A percentile compares a stretch with the other conserved stretches of the same genome.
These are phyloP conservation scores for Physella acuta DNA, from an alignment of 1,140 invertebrate species.

Conservation along the genomic window DNA sequence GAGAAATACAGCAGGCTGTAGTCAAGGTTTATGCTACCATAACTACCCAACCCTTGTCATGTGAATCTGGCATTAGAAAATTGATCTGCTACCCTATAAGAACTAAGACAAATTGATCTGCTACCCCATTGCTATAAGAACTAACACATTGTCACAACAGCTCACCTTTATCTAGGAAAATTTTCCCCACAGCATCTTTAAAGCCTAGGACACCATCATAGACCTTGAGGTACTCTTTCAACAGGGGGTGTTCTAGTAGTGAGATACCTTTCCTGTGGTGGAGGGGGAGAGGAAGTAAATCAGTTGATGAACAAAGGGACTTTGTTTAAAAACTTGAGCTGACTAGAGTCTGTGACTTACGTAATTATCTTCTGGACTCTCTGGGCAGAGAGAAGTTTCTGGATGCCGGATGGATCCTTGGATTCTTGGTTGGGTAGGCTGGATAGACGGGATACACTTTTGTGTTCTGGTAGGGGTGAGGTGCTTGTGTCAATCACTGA, in stretches of 20 bases:
- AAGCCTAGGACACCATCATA: constrained; percentile 50
- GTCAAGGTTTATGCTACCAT: no score
- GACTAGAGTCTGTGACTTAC: not conserved
- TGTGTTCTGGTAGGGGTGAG: constrained; percentile 35
- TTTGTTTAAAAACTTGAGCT: not conserved
- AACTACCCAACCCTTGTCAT: no score
- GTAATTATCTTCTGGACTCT: not conserved
- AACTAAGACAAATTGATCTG: no score
- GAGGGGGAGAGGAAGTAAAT: not conserved
- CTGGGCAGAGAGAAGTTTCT: not conserved
- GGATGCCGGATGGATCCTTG: not conserved
- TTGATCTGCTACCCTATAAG: no score
- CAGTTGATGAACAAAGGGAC: not conserved
- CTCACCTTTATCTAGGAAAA: constrained; percentile 53
- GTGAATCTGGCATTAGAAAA: no score
- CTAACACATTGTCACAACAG: no score
- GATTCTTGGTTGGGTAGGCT: not conserved
- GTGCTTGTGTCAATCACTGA: constrained; percentile 36
- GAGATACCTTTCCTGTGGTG: constrained; percentile 31
- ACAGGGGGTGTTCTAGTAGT: constrained; percentile 43
- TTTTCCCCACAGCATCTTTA: constrained; percentile 46
- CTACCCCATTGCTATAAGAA: no score
- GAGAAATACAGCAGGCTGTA: no score
- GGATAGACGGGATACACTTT: not conserved
- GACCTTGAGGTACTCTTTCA: constrained; percentile 49